Percentiles rank a stretch among this genome's conserved stretches.
phyloP scores from a whole-genome alignment of 1,140 invertebrate genomes.

The Lamellibrachia luymesi region DNA sequence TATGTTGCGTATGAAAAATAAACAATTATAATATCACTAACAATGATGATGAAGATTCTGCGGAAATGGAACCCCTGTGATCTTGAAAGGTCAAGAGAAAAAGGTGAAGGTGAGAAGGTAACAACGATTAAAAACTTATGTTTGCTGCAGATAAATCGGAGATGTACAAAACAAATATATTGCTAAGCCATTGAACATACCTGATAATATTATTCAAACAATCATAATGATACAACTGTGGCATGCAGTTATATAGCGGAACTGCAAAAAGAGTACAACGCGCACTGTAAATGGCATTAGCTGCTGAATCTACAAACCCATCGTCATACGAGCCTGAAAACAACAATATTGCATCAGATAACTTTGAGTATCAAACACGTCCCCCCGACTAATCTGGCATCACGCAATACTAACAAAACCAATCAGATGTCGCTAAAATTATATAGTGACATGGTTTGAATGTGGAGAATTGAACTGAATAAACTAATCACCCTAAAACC shows the following conservation, averaged over 20 bases:
- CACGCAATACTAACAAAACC: not conserved
- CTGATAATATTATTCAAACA: not conserved
- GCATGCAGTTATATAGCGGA: not conserved
- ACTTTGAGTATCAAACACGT: not conserved
- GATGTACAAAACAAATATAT: not conserved
- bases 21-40: not conserved
- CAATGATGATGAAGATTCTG: not conserved
- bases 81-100: too few species aligned
- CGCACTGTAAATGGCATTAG: not conserved
- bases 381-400: not conserved
- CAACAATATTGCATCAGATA: not conserved
- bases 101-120: too few species aligned
- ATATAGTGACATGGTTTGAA: not conserved
- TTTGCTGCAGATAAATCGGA: not conserved
- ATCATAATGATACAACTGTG: not conserved
- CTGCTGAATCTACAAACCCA: not conserved
- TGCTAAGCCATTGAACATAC: not conserved
- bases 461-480: not conserved
- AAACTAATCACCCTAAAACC: slow-evolving; percentile 1
- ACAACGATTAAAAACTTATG: not conserved
- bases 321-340: not conserved
- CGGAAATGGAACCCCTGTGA: too few species aligned
- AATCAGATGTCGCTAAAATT: not conserved
- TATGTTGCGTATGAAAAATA: not conserved
- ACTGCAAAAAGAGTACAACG: not conserved